Evolutionary conservation across 2,113 vertebrate genomes (phyloP), one percentile per base, ranked within the genome.

Genomic region (Rhinoptilus africanus): DNA sequence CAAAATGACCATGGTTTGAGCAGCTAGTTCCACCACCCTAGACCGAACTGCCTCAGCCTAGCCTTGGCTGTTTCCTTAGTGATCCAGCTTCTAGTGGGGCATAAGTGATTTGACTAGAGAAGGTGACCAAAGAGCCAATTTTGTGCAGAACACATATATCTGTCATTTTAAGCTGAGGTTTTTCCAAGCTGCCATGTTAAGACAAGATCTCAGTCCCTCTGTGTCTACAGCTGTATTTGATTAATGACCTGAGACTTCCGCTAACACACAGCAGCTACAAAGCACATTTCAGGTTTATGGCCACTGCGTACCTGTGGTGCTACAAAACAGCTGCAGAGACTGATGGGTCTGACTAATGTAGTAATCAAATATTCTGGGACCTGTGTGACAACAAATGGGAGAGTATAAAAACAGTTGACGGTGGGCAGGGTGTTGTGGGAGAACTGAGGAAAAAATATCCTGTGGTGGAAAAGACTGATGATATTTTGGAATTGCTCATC

Each of bases 311-410:
- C 32, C 19, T 68, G 22, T 54, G 30, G 50, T 84, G 18, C 34
- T 73, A 30, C 48, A 57, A 64, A 88, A 59, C 35, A 64, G 8
- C 68, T 85, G 47, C 51, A 85, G 41, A 83, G 32, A 43, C 4
- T 0, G 0, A 74, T 62, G 63, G n/a, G 45, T 88, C 75, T 93
- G 41, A 92, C 28, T 83, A 51, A 37, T 0, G 0, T 0, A 2
- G 24, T 32, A 59, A 53, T 34, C 20, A 71, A 81, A 74, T 69
- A 80, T 23, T 50, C 1, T 3, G 28, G 26, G 83, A 47, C 11
- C 30, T 77, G 30, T 53, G 50, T 73, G n/a, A 50, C 45, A 92
- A 47, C 21, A 78, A 81, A 68, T 20, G 48, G 27, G 22, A 57
- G 22, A 43, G 17, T 43, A 37, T 57, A 59, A 87, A 80, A 81